Conservation (phyloP, 2,888 invertebrate genomes). For the Platycheirus albimanus region DNA sequence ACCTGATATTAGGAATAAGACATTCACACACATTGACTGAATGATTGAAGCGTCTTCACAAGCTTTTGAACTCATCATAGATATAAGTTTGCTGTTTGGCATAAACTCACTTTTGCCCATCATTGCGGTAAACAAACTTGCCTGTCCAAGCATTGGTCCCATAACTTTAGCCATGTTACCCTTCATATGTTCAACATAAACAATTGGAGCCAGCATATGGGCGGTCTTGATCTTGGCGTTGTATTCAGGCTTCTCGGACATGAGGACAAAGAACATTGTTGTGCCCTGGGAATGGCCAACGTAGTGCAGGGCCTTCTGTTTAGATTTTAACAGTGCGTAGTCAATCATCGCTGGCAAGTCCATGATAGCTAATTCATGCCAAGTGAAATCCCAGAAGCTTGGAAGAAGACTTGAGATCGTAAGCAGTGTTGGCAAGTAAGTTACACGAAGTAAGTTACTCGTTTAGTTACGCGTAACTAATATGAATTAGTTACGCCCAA, state of each 20-base stretch:
- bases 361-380: conserved; percentile 87
- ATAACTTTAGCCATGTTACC: conserved; percentile 83
- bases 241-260: conserved; percentile 87
- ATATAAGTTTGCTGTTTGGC: conserved; percentile 83
- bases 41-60: conserved; percentile 84
- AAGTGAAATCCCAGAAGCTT: conserved; percentile 87
- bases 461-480: no score
- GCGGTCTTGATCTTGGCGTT: conserved; percentile 87
- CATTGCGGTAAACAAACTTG: conserved; percentile 78
- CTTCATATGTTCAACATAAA: conserved; percentile 83
- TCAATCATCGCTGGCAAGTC: conserved; percentile 93
- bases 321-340: conserved; percentile 85
- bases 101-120: conserved; percentile 85
- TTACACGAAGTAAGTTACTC: no score
- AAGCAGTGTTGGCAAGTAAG: no score
- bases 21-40: conserved; percentile 78
- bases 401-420: conserved; percentile 83
- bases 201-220: conserved; percentile 88
- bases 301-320: conserved; percentile 86
- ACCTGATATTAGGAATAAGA: conserved; percentile 79
- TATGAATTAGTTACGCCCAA: no score
- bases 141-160: conserved; percentile 80
- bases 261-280: conserved; percentile 88
- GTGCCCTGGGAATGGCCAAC: conserved; percentile 87
- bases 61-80: conserved; percentile 82